Percentiles rank a stretch among this genome's conserved stretches.
These are phyloP conservation scores for Muschampia plurimacula DNA, from an alignment of 2,888 invertebrate species.

Conservation along the genomic window DNA sequence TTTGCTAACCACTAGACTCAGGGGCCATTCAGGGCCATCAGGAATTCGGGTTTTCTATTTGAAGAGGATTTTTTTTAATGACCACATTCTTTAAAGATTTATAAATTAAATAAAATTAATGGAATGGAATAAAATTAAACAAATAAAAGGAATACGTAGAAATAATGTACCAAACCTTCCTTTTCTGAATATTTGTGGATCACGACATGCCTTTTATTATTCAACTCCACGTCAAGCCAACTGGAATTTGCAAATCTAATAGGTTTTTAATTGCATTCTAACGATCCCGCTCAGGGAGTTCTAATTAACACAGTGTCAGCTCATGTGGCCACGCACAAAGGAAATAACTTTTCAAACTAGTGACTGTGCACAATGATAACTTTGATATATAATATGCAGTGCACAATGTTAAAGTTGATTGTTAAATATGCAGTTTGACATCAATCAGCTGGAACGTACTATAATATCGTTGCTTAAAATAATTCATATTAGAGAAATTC, in stretches of 20 bases:
- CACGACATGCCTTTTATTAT: constrained; percentile 8
- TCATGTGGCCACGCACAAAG: constrained; percentile 43
- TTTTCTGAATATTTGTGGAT: constrained; percentile 1
- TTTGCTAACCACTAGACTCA: no score
- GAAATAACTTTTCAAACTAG: background rate
- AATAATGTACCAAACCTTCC: background rate
- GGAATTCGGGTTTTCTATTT: no score
- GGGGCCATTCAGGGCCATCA: background rate
- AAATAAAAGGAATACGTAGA: no score
- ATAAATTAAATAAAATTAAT: no score
- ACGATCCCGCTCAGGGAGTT: constrained; percentile 45
- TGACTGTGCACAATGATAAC: background rate
- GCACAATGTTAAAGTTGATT: no score
- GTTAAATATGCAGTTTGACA: no score
- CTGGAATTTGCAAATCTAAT: constrained; percentile 43
- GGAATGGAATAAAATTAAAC: no score
- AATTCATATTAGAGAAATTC: no score
- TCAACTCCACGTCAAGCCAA: constrained; percentile 12
- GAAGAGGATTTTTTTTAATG: no score
- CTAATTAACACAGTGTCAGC: constrained; percentile 49
- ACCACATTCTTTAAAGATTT: no score
- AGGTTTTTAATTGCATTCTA: constrained; percentile 49
- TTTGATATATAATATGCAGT: background rate
- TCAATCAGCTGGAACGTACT: no score
- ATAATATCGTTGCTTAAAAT: no score